Evolutionary conservation across 1,140 invertebrate genomes (phyloP), one percentile per base, ranked within the genome.

Genomic region (Druon quercuslanigerum): DNA sequence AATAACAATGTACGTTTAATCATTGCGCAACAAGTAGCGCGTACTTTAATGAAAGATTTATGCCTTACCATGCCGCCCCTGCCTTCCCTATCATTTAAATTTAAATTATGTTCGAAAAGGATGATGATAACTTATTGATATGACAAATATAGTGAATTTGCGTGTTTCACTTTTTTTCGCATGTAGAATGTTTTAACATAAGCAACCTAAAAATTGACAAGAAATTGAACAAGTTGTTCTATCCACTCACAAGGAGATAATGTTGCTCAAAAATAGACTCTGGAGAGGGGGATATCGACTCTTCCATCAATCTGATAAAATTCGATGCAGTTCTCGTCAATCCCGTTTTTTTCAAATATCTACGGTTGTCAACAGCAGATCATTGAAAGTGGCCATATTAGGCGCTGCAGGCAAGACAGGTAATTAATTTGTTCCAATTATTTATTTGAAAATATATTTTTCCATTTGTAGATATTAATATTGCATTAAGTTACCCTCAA

Each of bases 321-420:
- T 66, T 16, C 16, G 25, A 6, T 14, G 19, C 14, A 66, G 40
- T 14, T 33, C 12, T 6, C 8, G 4, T 5, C 9, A 71, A 66
- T 25, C 3, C 8, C 4, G 72, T 79, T 46, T 74, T 46, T 16
- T 85, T 79, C 3, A 25, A 33, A 66, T 33, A 14, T 66, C 57
- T 14, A 2, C 57, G 40, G n/a, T 66, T 14, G 16, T 66, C 40
- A 14, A 33, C 1, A 66, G 25, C 20, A 85, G 84, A 77, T 81
- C 83, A 0, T 84, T 90, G 85, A 90, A 90, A 83, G 82, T 90
- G 25, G 82, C 89, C 8, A 75, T 90, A 25, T 56, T 89, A 5
- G 89, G 89, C 11, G 87, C 86, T 54, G 81, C 76, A 14, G 86
- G 86, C 51, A 82, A 80, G 75, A 87, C 84, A 33, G 89, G 89